These are phyloP conservation scores for Gymnothorax reevesii DNA, from an alignment of 2,797 vertebrate species.

Conservation along the genomic window DNA sequence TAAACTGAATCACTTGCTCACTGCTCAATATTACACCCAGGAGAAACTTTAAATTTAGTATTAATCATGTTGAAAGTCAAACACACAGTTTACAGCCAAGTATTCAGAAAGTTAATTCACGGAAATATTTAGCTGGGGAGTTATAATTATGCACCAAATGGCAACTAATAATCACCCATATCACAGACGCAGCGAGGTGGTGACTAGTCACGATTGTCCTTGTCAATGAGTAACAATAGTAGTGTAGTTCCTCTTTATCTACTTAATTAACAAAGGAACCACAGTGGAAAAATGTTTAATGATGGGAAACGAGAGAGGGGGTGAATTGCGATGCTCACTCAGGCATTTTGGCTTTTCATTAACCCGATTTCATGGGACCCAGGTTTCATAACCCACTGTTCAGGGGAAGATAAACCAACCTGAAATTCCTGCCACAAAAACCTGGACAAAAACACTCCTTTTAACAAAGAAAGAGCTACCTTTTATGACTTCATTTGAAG, in stretches of 20 bases:
- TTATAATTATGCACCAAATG: neutral
- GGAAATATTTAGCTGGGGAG: neutral
- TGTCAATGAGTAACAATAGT: neutral
- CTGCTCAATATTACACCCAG: neutral
- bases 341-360: constrained; percentile 28
- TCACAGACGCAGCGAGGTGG: neutral
- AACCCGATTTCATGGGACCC: constrained; percentile 18
- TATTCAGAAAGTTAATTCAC: neutral
- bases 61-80: neutral
- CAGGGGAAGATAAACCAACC: neutral
- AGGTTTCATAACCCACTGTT: neutral
- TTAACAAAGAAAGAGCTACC: neutral
- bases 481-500: neutral
- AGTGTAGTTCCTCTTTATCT: neutral
- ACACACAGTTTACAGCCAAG: neutral
- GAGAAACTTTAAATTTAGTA: neutral
- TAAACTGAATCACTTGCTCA: neutral
- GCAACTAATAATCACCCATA: neutral
- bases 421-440: neutral
- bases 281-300: constrained; percentile 14
- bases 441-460: neutral
- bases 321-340: neutral
- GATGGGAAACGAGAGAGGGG: neutral
- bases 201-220: neutral
- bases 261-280: constrained; percentile 11